These are phyloP conservation scores for Pherbina coryleti DNA, from an alignment of 2,888 invertebrate genomes.

Conservation along the genomic window DNA sequence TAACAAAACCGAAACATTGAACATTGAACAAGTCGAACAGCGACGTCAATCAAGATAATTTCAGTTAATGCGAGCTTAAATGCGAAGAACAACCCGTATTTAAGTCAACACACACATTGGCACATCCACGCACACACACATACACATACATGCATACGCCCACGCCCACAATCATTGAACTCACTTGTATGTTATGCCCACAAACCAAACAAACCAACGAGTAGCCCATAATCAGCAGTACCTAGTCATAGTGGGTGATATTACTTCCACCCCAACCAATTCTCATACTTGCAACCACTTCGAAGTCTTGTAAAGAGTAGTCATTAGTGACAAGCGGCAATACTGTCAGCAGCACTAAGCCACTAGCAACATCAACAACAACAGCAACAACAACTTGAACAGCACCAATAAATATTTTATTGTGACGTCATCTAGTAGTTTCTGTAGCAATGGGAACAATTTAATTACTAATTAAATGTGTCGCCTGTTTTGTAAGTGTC, in stretches of 20 bases:
- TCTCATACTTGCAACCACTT: too few species aligned
- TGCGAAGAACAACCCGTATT: background rate
- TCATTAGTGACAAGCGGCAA: background rate
- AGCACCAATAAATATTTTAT: background rate
- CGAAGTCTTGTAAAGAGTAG: background rate
- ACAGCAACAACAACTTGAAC: too few species aligned
- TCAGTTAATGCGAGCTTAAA: background rate
- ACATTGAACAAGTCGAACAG: background rate
- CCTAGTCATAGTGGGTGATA: background rate
- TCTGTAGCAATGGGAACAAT: constrained; percentile 4
- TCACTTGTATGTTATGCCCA: background rate
- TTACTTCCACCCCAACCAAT: too few species aligned
- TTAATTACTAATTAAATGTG: constrained; percentile 17
- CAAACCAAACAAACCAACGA: background rate
- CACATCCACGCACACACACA: background rate
- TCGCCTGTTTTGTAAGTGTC: background rate
- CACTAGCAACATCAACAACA: background rate
- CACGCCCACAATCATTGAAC: background rate
- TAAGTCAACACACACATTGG: background rate
- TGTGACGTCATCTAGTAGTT: background rate
- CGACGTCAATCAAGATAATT: constrained; percentile 18
- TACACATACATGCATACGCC: background rate
- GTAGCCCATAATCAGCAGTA: background rate
- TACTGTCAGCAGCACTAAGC: background rate
- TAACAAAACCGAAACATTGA: too few species aligned